Base-by-base conservation (phyloP, 1,140 invertebrate species). In the Euwallacea fornicatus region DNA sequence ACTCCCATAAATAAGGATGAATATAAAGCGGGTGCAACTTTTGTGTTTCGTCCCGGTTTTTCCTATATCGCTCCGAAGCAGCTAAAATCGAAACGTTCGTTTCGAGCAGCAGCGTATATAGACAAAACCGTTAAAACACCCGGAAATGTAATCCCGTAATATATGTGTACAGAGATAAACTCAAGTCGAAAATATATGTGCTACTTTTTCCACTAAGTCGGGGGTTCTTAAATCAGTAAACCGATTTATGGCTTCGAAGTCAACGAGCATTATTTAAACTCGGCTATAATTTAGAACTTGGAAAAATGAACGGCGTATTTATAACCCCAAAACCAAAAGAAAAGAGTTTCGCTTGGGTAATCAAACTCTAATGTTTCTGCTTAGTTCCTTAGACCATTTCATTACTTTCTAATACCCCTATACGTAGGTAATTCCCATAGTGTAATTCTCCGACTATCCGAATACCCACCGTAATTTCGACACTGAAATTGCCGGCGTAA, bases 91-190 rank as follows among this genome's bases (percentile, higher is more conserved):
- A 47, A 47, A 47, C 9, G 46, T 13, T 13, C 46, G 46, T 47
- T 10, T 47, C 21, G 21, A 33, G n/a, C 46, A 10, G 46, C 9
- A 47, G n/a, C 46, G 46, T 47, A 13, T 47, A 47, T 47, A 47
- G 46, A 65, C 63, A 54, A 65, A 58, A 66, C 41, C 64, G 13
- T 66, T 66, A 66, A 66, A 66, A 56, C 43, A 13, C 21, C 54
- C 50, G 64, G 64, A 66, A 66, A 66, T 58, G 54, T 66, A 66
- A 66, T 66, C 64, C 64, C 13, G 64, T 66, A 66, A 66, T 66
- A 66, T 66, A 66, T 66, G 53, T 66, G 64, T 66, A 66, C 64
- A 66, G 54, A 66, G 64, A 66, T 66, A 66, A 66, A 66, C 54
- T 55, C 54, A n/a, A 66, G 64, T 66, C 64, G 64, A 66, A 58